A percentile compares a stretch with the other conserved stretches of the same genome.
These are phyloP conservation scores for Mormyrus lacerda DNA, from an alignment of 2,113 vertebrate genomes.

Conservation along the genomic window DNA sequence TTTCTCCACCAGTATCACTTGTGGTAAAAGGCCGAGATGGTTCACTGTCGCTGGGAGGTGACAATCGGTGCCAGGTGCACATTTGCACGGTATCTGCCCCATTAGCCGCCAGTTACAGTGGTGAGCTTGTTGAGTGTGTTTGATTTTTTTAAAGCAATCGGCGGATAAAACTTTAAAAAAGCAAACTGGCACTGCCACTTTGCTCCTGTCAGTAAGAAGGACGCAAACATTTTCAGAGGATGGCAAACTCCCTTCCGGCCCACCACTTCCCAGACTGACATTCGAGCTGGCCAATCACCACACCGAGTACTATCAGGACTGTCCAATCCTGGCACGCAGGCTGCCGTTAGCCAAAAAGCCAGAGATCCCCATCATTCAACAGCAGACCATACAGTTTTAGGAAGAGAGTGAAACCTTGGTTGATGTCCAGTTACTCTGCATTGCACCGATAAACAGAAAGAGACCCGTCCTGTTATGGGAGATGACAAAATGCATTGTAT, in stretches of 20 bases:
- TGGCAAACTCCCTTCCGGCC: neutral
- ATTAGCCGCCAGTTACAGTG: neutral
- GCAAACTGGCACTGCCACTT: neutral
- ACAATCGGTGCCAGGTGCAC: neutral
- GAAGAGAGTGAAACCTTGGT: conserved; percentile 21
- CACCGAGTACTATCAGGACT: neutral
- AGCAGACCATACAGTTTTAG: conserved; percentile 14
- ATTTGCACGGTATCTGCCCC: neutral
- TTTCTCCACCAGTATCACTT: neutral
- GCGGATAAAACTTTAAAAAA: neutral
- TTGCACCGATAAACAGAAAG: conserved; percentile 27
- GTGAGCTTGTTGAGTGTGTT: neutral
- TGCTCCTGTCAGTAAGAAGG: neutral
- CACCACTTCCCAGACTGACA: neutral
- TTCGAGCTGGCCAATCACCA: neutral
- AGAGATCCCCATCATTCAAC: neutral
- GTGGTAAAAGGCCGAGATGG: neutral
- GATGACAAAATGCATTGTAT: conserved; percentile 30
- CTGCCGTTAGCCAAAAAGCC: neutral
- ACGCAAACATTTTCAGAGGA: neutral
- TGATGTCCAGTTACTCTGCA: conserved; percentile 30
- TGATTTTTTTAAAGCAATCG: neutral
- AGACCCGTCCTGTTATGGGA: conserved; percentile 12
- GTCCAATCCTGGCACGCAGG: neutral
- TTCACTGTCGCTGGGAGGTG: neutral